These are phyloP conservation scores for Willisornis vidua DNA, from an alignment of 2,113 vertebrate species.

Conservation along the genomic window DNA sequence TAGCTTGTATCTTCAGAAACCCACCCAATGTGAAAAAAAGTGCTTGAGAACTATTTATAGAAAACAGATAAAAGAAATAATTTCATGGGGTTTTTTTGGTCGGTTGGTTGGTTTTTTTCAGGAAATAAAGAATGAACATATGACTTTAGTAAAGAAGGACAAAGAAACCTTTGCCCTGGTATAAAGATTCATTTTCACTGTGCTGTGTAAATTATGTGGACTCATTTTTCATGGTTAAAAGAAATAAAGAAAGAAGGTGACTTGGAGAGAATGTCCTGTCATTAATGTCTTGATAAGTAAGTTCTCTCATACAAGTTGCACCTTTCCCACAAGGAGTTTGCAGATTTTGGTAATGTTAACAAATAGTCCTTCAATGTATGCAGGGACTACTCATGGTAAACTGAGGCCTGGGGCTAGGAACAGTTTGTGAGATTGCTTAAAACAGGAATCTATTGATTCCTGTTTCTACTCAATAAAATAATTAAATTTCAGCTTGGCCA, in stretches of 20 bases:
- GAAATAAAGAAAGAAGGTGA: not conserved
- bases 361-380: not conserved
- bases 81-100: not conserved
- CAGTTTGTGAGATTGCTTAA: not conserved
- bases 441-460: not conserved
- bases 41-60: not conserved
- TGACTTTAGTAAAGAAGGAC: not conserved
- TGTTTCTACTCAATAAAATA: not conserved
- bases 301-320: not conserved
- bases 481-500: not conserved
- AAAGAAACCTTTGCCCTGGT: not conserved
- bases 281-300: not conserved
- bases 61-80: not conserved
- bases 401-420: not conserved
- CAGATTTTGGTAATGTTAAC: not conserved
- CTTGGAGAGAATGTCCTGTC: not conserved
- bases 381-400: not conserved
- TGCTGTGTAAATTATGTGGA: not conserved
- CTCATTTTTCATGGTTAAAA: not conserved
- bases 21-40: not conserved
- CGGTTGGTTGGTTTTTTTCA: not conserved
- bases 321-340: not conserved
- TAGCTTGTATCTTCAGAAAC: not conserved
- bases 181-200: constrained; percentile 32
- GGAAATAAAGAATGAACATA: not conserved